Conservation (phyloP, 2,888 invertebrate genomes). For the Bellardia bayeri region DNA sequence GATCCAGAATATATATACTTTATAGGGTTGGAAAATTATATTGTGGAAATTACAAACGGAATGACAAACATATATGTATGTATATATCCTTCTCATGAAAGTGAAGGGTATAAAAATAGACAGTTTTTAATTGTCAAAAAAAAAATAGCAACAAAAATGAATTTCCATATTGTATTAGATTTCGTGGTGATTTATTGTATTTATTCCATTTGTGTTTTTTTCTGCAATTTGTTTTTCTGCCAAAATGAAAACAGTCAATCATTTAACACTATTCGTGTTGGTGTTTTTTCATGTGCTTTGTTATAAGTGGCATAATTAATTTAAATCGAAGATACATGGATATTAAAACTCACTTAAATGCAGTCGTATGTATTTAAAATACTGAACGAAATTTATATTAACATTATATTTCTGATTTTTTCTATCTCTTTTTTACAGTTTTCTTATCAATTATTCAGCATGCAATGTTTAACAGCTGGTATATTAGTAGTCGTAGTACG, state of each 20-base stretch:
- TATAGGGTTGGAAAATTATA: no score
- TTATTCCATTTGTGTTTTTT: not conserved
- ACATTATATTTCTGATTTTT: not conserved
- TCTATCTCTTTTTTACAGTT: not conserved
- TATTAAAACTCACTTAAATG: not conserved
- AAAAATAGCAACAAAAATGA: not conserved
- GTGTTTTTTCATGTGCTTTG: not conserved
- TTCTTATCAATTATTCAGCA: slow-evolving; percentile 38
- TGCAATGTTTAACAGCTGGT: slow-evolving; percentile 38
- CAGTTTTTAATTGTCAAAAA: slow-evolving; percentile 2
- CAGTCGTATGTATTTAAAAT: no score
- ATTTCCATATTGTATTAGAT: not conserved
- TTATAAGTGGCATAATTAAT: slow-evolving; percentile 5
- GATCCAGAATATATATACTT: no score
- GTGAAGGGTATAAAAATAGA: not conserved
- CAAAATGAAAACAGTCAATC: slow-evolving; percentile 25
- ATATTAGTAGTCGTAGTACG: slow-evolving; percentile 12
- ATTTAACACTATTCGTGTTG: slow-evolving; percentile 29
- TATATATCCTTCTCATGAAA: no score
- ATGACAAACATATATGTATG: no score
- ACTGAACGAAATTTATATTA: not conserved
- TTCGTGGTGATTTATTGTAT: not conserved
- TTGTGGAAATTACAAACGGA: no score
- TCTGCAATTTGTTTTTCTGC: slow-evolving; percentile 24
- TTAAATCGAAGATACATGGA: not conserved